These are phyloP conservation scores for Ceuthmochares aereus DNA, from an alignment of 2,113 vertebrate genomes.

Conservation along the genomic window DNA sequence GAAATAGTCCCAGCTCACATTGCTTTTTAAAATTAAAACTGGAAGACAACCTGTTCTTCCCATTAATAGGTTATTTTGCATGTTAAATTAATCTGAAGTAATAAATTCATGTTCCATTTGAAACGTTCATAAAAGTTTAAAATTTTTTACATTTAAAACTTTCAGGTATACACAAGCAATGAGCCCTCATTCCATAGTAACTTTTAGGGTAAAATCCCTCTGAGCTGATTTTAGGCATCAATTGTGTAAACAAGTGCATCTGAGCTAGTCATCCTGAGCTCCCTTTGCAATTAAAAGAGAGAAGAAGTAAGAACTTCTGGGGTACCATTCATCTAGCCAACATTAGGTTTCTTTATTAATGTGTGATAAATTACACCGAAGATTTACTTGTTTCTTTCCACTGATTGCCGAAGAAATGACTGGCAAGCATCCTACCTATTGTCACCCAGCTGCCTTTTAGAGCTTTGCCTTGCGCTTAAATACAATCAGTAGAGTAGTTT, in stretches of 20 bases:
- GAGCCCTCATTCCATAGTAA: neutral
- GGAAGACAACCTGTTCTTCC: neutral
- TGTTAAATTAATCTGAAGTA: neutral
- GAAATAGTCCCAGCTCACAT: neutral
- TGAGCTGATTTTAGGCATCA: neutral
- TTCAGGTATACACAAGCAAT: fast-evolving
- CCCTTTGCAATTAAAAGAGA: neutral
- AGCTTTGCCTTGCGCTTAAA: neutral
- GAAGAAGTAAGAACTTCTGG: neutral
- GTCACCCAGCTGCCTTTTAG: neutral
- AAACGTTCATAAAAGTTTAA: neutral
- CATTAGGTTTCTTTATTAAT: neutral
- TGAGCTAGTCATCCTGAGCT: neutral
- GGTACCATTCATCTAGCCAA: neutral
- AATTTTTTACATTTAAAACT: neutral
- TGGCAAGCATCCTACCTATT: neutral
- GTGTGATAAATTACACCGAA: neutral
- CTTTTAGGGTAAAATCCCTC: neutral
- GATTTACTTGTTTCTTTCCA: neutral
- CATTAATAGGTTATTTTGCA: neutral
- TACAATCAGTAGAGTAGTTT: neutral
- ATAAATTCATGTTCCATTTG: neutral
- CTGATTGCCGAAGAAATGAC: neutral
- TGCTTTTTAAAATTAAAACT: conserved; percentile 11
- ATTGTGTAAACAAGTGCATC: neutral